Evolutionary conservation across 2,797 vertebrate genomes (phyloP).

Genomic region (Catharus ustulatus): DNA sequence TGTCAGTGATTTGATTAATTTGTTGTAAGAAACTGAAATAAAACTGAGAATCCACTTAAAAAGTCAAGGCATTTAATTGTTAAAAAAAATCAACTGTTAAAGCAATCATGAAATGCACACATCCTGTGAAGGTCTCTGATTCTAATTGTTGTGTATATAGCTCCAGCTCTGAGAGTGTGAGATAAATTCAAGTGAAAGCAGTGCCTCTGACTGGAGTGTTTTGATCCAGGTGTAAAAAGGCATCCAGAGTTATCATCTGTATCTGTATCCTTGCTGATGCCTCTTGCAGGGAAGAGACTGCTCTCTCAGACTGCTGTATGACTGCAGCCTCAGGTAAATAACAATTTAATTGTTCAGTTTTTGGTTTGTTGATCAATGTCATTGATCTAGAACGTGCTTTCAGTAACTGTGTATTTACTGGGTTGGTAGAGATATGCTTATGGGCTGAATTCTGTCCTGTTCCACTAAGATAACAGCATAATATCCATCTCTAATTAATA

Average conservation of each 20-base stretch:
- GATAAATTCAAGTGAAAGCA: conserved; percentile 11
- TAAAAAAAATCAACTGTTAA: background rate
- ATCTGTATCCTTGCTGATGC: conserved; percentile 45
- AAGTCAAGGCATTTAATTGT: background rate
- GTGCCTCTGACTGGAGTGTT: background rate
- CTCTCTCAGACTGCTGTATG: background rate
- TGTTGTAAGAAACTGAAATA: background rate
- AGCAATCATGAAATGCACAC: background rate
- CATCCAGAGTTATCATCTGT: background rate
- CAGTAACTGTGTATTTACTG: background rate
- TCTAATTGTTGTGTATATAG: background rate
- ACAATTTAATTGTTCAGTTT: conserved; percentile 26
- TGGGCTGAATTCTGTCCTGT: conserved; percentile 11
- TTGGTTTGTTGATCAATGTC: background rate
- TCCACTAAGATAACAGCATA: conserved; percentile 30
- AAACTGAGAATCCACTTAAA: background rate
- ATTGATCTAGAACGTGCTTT: background rate
- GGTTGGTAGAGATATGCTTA: background rate
- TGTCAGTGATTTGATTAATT: background rate
- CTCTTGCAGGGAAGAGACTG: background rate
- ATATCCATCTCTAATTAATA: conserved; percentile 23
- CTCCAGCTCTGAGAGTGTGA: background rate
- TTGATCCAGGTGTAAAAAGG: background rate
- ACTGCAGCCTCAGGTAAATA: background rate
- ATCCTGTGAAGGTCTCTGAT: background rate